These are phyloP conservation scores for Zootoca vivipara DNA, from an alignment of 2,113 vertebrate genomes.

Conservation along the genomic window DNA sequence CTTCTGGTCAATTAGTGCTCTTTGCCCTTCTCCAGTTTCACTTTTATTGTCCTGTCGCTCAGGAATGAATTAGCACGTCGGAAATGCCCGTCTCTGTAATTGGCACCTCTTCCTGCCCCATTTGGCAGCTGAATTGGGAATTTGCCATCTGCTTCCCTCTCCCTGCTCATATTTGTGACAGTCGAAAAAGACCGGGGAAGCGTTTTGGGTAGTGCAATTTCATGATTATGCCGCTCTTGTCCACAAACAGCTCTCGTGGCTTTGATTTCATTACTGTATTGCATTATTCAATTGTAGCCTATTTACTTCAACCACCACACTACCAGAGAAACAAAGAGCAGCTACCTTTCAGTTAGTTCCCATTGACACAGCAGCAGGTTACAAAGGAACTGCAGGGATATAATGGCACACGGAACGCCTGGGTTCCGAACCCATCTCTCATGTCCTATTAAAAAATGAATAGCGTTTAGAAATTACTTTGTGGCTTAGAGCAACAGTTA, in stretches of 20 bases:
- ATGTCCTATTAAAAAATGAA: slow-evolving; percentile 12
- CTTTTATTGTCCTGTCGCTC: not conserved
- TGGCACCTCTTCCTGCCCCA: not conserved
- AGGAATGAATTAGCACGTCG: not conserved
- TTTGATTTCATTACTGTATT: slow-evolving; percentile 22
- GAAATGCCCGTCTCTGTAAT: not conserved
- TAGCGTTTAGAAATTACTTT: slow-evolving; percentile 5
- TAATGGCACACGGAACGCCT: not conserved
- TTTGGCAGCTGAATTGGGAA: not conserved
- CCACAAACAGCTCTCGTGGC: slow-evolving; percentile 19
- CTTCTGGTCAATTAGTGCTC: not conserved
- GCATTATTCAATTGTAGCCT: slow-evolving; percentile 7
- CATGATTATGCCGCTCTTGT: not conserved
- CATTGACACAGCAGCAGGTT: not conserved
- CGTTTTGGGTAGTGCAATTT: not conserved
- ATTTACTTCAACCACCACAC: slow-evolving; percentile 13
- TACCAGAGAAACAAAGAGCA: not conserved
- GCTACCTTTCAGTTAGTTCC: not conserved
- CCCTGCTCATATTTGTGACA: not conserved
- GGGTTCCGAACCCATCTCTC: not conserved
- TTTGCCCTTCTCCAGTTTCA: not conserved
- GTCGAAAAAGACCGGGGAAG: slow-evolving; percentile 4
- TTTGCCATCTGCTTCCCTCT: not conserved
- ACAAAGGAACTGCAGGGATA: not conserved
- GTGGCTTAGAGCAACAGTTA: not conserved